A percentile compares a stretch with the other conserved stretches of the same genome.
These are phyloP conservation scores for Deroptyus accipitrinus DNA, from an alignment of 2,113 vertebrate species.

Conservation along the genomic window DNA sequence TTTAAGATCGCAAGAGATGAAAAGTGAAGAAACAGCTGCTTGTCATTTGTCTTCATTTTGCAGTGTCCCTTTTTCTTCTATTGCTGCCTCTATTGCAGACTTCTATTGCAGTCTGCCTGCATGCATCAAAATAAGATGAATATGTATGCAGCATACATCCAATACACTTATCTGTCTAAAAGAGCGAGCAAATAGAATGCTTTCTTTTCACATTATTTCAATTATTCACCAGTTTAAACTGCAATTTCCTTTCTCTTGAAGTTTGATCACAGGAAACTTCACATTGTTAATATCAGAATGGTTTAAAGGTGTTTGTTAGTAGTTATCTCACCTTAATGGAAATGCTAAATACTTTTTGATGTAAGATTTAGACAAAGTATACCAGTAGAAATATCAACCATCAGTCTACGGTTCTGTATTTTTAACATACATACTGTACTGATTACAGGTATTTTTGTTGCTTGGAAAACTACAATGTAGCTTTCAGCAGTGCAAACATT, in stretches of 20 bases:
- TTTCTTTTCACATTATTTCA: not conserved
- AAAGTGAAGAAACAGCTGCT: not conserved
- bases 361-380: not conserved
- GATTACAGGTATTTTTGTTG: not conserved
- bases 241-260: not conserved
- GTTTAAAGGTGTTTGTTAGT: not conserved
- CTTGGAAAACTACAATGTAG: not conserved
- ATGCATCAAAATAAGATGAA: not conserved
- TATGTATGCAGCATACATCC: not conserved
- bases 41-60: not conserved
- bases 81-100: not conserved
- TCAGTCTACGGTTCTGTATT: not conserved
- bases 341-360: not conserved
- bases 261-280: not conserved
- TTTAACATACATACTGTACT: not conserved
- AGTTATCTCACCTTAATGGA: not conserved
- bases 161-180: not conserved
- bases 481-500: not conserved
- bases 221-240: not conserved
- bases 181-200: not conserved
- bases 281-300: not conserved
- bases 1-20: not conserved
- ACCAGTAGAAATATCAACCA: not conserved
- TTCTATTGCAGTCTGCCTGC: not conserved
- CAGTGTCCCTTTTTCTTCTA: not conserved